Conservation (phyloP, 2,888 invertebrate species). For the Leucozona laternaria region DNA sequence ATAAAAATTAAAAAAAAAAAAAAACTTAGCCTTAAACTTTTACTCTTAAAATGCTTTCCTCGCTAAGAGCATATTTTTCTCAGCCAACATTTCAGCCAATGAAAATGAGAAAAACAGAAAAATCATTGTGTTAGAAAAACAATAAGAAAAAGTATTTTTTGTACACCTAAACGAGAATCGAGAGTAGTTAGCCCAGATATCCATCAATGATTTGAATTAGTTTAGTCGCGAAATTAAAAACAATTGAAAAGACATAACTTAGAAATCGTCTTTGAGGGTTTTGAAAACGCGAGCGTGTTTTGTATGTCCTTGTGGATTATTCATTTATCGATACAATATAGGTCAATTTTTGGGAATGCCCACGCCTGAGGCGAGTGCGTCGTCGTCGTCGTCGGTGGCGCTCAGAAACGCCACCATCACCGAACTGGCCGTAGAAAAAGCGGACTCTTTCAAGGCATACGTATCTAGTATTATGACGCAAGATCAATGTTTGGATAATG, state of each 20-base stretch:
- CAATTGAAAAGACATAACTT: constrained; percentile 51
- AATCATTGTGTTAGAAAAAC: constrained; percentile 50
- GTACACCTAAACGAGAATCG: constrained; percentile 37
- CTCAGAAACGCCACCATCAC: constrained; percentile 43
- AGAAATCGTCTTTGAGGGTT: constrained; percentile 14
- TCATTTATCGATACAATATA: constrained; percentile 60
- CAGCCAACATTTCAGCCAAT: constrained; percentile 26
- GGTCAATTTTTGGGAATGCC: constrained; percentile 68
- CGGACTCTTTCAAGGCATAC: constrained; percentile 51
- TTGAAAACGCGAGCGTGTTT: not conserved
- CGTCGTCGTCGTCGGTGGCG: constrained; percentile 3
- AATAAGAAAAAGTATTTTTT: constrained; percentile 41
- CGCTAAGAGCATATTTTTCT: constrained; percentile 41
- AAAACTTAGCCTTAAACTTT: constrained; percentile 56
- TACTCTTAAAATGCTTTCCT: constrained; percentile 66
- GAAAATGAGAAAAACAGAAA: constrained; percentile 51
- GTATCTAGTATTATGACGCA: constrained; percentile 66
- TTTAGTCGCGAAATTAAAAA: constrained; percentile 76
- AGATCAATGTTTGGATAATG: constrained; percentile 66
- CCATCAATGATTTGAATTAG: constrained; percentile 77
- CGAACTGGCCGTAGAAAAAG: constrained; percentile 33
- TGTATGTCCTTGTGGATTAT: constrained; percentile 38
- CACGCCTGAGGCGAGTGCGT: constrained; percentile 31
- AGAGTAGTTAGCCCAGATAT: constrained; percentile 73
- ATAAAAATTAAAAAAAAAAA: constrained; percentile 10